phyloP scores from a whole-genome alignment of 2,113 vertebrate species.

The Synodontis membranacea region DNA sequence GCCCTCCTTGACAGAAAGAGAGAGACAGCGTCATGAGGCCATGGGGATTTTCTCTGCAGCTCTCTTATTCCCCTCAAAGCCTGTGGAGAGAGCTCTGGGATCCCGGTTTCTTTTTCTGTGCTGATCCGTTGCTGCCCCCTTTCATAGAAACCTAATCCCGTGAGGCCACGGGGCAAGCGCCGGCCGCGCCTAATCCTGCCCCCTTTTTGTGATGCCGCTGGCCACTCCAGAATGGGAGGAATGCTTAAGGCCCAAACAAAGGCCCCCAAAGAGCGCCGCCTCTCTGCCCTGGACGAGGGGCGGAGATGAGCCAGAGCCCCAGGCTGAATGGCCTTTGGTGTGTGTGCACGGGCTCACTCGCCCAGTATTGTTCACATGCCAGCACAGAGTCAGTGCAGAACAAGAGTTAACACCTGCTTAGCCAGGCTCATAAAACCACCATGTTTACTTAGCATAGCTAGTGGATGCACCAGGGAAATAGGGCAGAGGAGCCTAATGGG shows the following conservation, averaged over 20 bases:
- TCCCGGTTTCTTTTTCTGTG: constrained; percentile 41
- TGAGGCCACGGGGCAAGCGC: constrained; percentile 54
- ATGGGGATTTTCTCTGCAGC: constrained; percentile 53
- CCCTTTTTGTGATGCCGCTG: constrained; percentile 53
- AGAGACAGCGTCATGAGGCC: constrained; percentile 46
- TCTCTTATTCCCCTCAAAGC: constrained; percentile 49
- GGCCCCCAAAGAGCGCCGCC: constrained; percentile 44
- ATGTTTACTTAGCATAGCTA: constrained; percentile 56
- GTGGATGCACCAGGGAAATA: constrained; percentile 55
- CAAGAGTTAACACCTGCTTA: constrained; percentile 62
- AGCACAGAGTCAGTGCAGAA: constrained; percentile 56
- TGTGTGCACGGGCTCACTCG: constrained; percentile 39
- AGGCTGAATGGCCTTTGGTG: constrained; percentile 55
- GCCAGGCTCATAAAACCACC: constrained; percentile 53
- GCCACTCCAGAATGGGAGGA: constrained; percentile 56
- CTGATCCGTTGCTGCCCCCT: constrained; percentile 56
- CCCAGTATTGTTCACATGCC: constrained; percentile 59
- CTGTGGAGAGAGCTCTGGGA: constrained; percentile 49
- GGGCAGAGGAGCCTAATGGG: constrained; percentile 57
- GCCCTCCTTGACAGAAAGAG: constrained; percentile 16
- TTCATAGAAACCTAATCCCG: constrained; percentile 58
- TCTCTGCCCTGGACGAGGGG: constrained; percentile 41
- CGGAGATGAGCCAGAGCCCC: constrained; percentile 45
- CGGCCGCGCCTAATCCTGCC: constrained; percentile 53
- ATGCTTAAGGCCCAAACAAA: constrained; percentile 56